Conservation (phyloP, 1,140 invertebrate genomes). For the Caenorhabditis tropicalis region DNA sequence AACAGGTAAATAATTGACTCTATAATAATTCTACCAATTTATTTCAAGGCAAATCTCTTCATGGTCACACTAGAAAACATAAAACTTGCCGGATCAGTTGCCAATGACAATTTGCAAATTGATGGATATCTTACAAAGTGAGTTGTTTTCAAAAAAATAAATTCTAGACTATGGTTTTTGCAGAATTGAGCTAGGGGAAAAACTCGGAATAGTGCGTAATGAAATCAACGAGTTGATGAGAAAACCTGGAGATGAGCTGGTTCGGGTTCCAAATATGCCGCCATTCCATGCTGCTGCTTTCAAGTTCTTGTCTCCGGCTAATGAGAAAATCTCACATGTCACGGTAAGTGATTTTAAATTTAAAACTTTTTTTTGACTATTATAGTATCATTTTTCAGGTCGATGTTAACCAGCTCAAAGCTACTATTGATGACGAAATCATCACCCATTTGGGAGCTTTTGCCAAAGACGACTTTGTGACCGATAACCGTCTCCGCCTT, state of each 20-base stretch:
- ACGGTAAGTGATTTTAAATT: too few species aligned
- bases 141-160: neutral
- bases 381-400: constrained; percentile 43
- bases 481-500: constrained; percentile 53
- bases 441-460: constrained; percentile 57
- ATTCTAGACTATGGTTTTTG: neutral
- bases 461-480: constrained; percentile 50
- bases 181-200: neutral
- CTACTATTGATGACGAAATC: constrained; percentile 56
- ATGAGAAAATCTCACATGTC: neutral
- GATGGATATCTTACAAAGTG: constrained; percentile 43
- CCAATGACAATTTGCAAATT: constrained; percentile 17
- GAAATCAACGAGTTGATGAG: neutral
- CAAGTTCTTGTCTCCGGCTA: neutral
- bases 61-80: constrained; percentile 18
- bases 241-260: constrained; percentile 4
- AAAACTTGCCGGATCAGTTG: neutral
- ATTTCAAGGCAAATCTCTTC: constrained; percentile 43
- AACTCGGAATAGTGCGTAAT: neutral
- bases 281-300: constrained; percentile 16
- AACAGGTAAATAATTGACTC: constrained; percentile 30
- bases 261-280: neutral
- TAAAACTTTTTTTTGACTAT: too few species aligned
- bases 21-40: neutral
- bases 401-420: constrained; percentile 48